Conservation (phyloP, 2,113 vertebrate genomes). For the Silurus glanis region DNA sequence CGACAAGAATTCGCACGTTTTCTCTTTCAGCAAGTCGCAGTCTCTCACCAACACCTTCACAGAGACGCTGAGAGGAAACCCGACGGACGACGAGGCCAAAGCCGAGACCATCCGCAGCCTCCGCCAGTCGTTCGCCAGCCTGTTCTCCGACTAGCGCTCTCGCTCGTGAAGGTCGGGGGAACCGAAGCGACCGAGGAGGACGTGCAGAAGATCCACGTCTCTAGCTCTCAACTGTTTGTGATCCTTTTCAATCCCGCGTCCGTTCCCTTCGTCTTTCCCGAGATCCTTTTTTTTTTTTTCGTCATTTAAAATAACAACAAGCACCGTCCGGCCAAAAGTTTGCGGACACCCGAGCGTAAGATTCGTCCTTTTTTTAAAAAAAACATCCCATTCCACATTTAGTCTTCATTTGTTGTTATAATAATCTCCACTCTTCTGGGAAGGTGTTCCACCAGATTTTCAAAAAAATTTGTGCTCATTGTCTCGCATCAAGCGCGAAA, state of each 20-base stretch:
- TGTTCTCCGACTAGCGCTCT: conserved; percentile 85
- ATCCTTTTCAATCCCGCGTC: background rate
- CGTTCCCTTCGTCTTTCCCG: background rate
- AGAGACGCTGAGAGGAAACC: conserved; percentile 77
- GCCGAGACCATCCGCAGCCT: conserved; percentile 95
- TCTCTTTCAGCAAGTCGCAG: conserved; percentile 87
- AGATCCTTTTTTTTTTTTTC: background rate
- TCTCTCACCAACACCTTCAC: conserved; percentile 94
- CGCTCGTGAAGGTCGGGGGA: conserved; percentile 17
- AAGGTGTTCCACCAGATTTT: too few species aligned
- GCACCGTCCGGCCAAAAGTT: too few species aligned
- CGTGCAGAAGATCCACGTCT: background rate
- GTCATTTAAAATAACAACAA: background rate
- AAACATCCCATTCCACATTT: too few species aligned
- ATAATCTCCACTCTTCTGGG: too few species aligned
- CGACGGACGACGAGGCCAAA: conserved; percentile 91
- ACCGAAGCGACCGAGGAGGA: background rate
- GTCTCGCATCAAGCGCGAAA: too few species aligned
- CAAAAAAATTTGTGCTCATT: too few species aligned
- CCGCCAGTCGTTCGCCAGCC: conserved; percentile 93
- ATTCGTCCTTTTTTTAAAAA: too few species aligned
- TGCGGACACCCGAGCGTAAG: too few species aligned
- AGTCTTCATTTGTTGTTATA: too few species aligned
- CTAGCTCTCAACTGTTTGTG: background rate
- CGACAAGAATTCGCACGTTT: background rate